Percentiles rank a stretch among this genome's conserved stretches.
phyloP scores from a whole-genome alignment of 2,113 vertebrate species.

The Hippocampus guttulatus region DNA sequence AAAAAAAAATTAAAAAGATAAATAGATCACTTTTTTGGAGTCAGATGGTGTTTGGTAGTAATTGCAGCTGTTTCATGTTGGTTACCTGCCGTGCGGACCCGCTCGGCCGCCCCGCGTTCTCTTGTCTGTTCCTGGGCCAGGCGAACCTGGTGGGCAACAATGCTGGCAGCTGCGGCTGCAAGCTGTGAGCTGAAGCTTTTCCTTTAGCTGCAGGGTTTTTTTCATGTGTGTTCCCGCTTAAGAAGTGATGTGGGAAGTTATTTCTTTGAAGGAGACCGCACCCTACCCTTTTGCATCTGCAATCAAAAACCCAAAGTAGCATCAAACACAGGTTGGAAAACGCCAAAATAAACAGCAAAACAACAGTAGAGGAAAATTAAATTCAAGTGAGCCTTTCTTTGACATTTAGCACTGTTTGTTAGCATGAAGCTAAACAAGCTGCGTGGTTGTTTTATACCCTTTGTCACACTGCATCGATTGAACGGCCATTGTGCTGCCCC shows the following conservation, averaged over 20 bases:
- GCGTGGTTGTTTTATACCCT: too few species aligned
- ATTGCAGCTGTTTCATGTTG: slow-evolving; percentile 60
- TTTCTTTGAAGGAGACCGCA: slow-evolving; percentile 64
- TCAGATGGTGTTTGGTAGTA: slow-evolving; percentile 20
- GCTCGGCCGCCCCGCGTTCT: slow-evolving; percentile 42
- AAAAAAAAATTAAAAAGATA: slow-evolving; percentile 2
- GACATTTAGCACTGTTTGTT: too few species aligned
- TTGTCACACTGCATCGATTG: too few species aligned
- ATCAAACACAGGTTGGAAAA: slow-evolving; percentile 31
- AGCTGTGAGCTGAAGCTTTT: slow-evolving; percentile 65
- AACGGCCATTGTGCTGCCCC: too few species aligned
- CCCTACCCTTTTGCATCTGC: slow-evolving; percentile 44
- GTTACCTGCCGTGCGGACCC: slow-evolving; percentile 55
- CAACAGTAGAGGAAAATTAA: background rate
- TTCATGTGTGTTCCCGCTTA: slow-evolving; percentile 56
- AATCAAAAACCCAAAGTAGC: slow-evolving; percentile 56
- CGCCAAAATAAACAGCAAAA: background rate
- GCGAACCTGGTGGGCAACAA: slow-evolving; percentile 53
- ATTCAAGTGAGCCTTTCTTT: too few species aligned
- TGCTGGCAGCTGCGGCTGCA: slow-evolving; percentile 67
- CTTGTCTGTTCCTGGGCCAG: slow-evolving; percentile 41
- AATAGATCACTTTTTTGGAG: slow-evolving; percentile 23
- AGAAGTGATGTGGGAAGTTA: slow-evolving; percentile 71
- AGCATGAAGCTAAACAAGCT: too few species aligned
- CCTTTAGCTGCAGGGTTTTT: slow-evolving; percentile 58